Evolutionary conservation across 2,113 vertebrate genomes (phyloP), one percentile per base, ranked within the genome.

Genomic region (Mus spicilegus): DNA sequence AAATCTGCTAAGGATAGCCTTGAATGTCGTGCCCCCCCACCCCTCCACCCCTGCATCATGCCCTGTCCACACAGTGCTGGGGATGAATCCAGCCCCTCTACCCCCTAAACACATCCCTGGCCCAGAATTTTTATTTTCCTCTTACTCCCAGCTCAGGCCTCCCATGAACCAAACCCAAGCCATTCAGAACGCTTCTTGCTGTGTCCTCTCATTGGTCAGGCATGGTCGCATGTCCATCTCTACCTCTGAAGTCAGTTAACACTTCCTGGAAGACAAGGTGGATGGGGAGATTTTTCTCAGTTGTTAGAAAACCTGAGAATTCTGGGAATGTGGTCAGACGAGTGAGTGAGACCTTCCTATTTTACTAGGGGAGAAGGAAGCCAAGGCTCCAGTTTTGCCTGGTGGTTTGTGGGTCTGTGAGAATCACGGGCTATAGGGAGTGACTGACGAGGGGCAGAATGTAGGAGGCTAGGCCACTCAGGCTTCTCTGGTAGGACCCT

Each of bases 391-490:
- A 26, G 20, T 3, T 0, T 39, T 17, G 2, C n/a, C 49, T 30
- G 33, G 46, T 2, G 65, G 58, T 78, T 33, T 75, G n/a, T 73
- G 46, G 16, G 5, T 78, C 70, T 17, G 30, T 42, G n/a, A 89
- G 70, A 82, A 24, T 8, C 61, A 33, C 51, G 0, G 36, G 72
- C 36, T 81, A 19, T 61, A 36, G 22, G 26, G 10, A 75, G 14
- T 13, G 13, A 42, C 0, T 13, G 13, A 42, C 0, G 1, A 81
- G 19, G 26, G 4, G 56, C 46, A 54, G 39, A n/a, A 3, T 3
- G 10, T 0, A 6, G 63, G 63, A 78, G 61, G 33, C n/a, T 12
- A 42, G 70, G 61, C 20, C 56, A 33, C 28, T 14, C 33, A 77
- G 39, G 26, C 58, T 39, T 1, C 0, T 22, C 0, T 70, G 28